Evolutionary conservation across 2,797 vertebrate genomes (phyloP).

Genomic region (Lepidocolaptes lacrymiger): DNA sequence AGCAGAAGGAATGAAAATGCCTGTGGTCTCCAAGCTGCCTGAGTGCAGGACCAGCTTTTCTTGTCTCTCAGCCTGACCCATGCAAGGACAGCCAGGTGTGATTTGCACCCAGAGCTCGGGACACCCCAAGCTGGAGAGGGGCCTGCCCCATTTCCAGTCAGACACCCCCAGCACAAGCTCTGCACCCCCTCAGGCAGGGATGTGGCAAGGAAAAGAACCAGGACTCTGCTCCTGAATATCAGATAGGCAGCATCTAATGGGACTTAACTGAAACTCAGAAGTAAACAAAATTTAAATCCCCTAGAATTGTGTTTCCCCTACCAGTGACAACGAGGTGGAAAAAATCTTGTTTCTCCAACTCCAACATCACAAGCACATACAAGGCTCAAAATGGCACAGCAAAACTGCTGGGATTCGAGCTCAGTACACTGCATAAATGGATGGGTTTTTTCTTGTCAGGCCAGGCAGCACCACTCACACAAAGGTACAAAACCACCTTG

Average conservation of each 20-base stretch:
- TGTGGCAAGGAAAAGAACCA: fast-evolving
- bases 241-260: background rate
- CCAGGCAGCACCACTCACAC: background rate
- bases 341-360: background rate
- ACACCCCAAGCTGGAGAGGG: background rate
- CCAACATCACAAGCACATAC: no score
- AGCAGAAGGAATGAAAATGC: background rate
- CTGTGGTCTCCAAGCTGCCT: background rate
- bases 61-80: fast-evolving
- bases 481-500: background rate
- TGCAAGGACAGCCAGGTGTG: fast-evolving
- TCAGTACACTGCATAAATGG: background rate
- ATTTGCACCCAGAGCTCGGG: background rate
- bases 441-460: background rate
- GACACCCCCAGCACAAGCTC: fast-evolving
- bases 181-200: background rate
- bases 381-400: background rate
- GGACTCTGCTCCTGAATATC: background rate
- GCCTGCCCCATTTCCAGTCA: background rate
- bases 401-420: background rate
- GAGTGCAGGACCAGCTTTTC: background rate
- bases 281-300: background rate
- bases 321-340: background rate
- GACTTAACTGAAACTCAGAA: background rate
- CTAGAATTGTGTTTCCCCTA: background rate